Base-by-base conservation (phyloP, 2,888 invertebrate species). In the Unio pictorum region DNA sequence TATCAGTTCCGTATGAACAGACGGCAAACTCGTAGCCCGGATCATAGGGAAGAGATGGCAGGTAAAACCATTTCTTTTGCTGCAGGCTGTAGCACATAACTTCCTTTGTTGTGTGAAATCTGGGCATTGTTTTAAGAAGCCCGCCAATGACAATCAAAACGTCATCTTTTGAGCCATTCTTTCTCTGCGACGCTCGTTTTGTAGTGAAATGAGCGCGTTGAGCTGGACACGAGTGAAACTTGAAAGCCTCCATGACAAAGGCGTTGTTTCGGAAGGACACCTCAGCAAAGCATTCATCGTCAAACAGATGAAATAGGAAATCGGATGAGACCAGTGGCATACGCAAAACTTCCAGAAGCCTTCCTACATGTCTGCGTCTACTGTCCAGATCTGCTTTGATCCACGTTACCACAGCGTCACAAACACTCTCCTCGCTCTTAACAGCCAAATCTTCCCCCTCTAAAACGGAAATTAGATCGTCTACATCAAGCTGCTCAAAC, bases 401-500 rank as follows among this genome's bases (percentile, higher is more conserved):
- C 95, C 95, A 95, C 64, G 92, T 92, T 87, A 93, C 92, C 23
- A 94, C 92, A 5, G 94, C 94, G 87, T 94, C 93, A 89, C 94
- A 95, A 59, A 94, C 94, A 70, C 93, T 91, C 89, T 94, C 96
- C 88, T 97, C 97, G 84, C 94, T 95, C 81, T 95, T 94, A 0
- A 95, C 95, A 88, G 96, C 96, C 56, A 97, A 91, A 86, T 95
- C 94, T 85, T 96, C 96, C 68, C 86, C 94, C 64, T 94, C 93
- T 75, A 96, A 94, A 67, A 97, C 93, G 70, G 93, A 93, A 72
- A 93, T 93, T 54, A 97, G 91, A 86, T 96, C 95, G 28, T 94
- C 93, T 45, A 95, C 91, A 45, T 93, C 90, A 94, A 95, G 88
- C 93, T 77, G 83, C 17, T 80, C 78, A 71, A 87, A 86, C 20